phyloP scores from a whole-genome alignment of 2,797 vertebrate species.

The Enteromius radiatus region DNA sequence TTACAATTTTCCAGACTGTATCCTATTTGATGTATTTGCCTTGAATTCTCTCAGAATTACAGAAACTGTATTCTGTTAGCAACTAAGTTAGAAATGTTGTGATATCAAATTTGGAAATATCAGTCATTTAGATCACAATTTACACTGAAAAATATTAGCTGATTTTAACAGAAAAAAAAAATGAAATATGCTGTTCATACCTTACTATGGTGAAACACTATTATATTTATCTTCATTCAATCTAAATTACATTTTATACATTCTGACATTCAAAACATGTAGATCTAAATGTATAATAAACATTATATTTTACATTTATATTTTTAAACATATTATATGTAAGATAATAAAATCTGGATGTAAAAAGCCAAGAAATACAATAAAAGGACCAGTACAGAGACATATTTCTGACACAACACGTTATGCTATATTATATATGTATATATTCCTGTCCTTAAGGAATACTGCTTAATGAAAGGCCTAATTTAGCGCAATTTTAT shows the following conservation, averaged over 20 bases:
- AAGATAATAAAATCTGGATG: no score
- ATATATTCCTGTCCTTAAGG: background rate
- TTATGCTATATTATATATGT: background rate
- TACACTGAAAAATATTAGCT: background rate
- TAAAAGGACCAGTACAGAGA: background rate
- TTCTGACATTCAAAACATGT: background rate
- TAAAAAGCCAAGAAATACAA: background rate
- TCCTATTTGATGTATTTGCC: background rate
- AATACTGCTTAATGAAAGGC: background rate
- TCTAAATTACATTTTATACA: background rate
- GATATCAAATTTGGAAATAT: background rate
- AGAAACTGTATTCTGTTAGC: background rate
- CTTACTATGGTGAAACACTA: background rate
- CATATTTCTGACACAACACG: no score
- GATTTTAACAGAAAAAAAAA: background rate
- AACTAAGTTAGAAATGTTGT: background rate
- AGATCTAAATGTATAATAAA: background rate
- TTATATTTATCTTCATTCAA: background rate
- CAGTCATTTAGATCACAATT: background rate
- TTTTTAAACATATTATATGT: no score
- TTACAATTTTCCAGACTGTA: background rate
- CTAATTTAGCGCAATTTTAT: slow-evolving; percentile 6
- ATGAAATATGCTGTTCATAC: background rate
- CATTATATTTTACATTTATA: no score
- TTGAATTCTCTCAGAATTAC: background rate